Conservation (phyloP, 2,113 vertebrate genomes). For the Phaethornis superciliosus region DNA sequence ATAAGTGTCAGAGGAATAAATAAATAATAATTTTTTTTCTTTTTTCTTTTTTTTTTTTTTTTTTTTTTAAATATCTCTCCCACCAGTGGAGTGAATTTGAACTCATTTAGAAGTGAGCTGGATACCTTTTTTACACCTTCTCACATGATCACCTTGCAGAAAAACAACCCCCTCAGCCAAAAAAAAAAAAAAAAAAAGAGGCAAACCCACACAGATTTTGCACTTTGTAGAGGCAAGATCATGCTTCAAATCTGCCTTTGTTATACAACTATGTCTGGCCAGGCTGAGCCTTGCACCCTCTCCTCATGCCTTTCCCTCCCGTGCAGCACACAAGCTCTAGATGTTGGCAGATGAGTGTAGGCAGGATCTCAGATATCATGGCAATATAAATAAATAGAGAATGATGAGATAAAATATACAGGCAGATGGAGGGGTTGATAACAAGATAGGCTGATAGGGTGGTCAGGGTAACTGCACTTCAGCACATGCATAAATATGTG, state of each 20-base stretch:
- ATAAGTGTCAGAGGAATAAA: neutral
- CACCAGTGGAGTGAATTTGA: neutral
- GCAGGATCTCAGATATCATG: slow-evolving; percentile 68
- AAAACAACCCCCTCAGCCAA: neutral
- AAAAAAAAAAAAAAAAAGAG: neutral
- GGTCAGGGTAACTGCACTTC: slow-evolving; percentile 41
- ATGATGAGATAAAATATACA: slow-evolving; percentile 30
- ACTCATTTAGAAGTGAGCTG: neutral
- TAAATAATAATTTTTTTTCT: neutral
- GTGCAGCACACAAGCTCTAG: neutral
- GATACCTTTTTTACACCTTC: neutral
- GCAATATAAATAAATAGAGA: slow-evolving; percentile 70
- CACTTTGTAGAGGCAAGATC: neutral
- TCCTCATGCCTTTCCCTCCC: neutral
- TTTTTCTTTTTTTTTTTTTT: neutral
- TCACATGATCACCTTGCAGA: neutral
- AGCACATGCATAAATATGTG: slow-evolving; percentile 46
- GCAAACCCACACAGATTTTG: slow-evolving; percentile 41
- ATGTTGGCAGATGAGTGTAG: slow-evolving; percentile 48
- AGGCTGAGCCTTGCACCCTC: neutral
- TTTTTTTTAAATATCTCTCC: neutral
- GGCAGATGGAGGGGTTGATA: slow-evolving; percentile 64
- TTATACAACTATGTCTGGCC: neutral
- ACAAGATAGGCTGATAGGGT: slow-evolving; percentile 36
- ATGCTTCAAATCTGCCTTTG: neutral